Evolutionary conservation across 2,113 vertebrate genomes (phyloP).

Genomic region (Ciconia boyciana): DNA sequence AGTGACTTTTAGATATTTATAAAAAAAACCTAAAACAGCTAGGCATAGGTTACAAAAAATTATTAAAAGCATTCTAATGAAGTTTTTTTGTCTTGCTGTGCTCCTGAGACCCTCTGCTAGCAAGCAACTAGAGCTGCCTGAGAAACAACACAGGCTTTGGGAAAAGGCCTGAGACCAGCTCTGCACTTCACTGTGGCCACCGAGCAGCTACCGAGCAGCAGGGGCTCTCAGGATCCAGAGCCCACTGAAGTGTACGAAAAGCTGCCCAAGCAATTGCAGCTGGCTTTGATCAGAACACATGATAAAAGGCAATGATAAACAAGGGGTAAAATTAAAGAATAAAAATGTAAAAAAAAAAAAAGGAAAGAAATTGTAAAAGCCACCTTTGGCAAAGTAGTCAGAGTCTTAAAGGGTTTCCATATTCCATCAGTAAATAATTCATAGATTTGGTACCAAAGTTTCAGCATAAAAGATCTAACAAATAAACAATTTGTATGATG

Average conservation of each 20-base stretch:
- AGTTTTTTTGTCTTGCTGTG: not conserved
- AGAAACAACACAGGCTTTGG: not conserved
- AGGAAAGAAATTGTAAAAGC: not conserved
- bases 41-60: not conserved
- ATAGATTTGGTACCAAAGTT: not conserved
- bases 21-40: not conserved
- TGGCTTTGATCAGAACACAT: not conserved
- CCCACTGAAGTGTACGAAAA: not conserved
- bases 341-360: not conserved
- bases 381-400: not conserved
- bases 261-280: not conserved
- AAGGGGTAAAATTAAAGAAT: not conserved
- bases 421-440: not conserved
- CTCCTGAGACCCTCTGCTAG: not conserved
- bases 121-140: not conserved
- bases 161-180: not conserved
- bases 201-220: not conserved
- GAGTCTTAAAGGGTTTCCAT: not conserved
- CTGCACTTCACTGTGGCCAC: fast-evolving
- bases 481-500: not conserved
- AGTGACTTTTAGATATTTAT: not conserved
- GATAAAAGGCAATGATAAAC: not conserved
- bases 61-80: not conserved
- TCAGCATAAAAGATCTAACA: not conserved
- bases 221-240: not conserved